Evolutionary conservation across 2,888 invertebrate genomes (phyloP), one percentile per base, ranked within the genome.

Genomic region (Drosophila fungiperda): DNA sequence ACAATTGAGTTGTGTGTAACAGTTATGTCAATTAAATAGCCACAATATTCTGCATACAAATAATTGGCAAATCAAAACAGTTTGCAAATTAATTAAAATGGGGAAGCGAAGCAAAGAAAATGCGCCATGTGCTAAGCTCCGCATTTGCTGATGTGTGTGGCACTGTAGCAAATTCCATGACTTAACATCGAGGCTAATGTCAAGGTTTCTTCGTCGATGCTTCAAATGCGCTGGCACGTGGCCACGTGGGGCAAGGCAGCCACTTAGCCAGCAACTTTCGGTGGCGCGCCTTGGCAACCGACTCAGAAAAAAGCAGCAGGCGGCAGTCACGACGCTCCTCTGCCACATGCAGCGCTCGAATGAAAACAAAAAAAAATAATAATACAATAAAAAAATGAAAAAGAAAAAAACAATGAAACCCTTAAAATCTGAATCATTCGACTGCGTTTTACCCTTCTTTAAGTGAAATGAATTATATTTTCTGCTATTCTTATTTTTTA

Each of bases 161-260:
- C 73, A 48, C 23, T 33, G 33, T 11, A n/a, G 36, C 49, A 57
- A 40, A 45, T 61, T 32, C 32, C 26, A n/a, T 29, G 40, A 35
- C 35, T 50, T 42, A 38, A 61, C 60, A 68, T 36, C 49, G 70
- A 68, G 76, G 59, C 76, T 86, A 89, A 89, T 89, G 89, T 89
- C 89, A 89, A 89, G 89, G 89, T 84, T 89, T 82, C 77, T 82
- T 83, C 83, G 83, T 78, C 76, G 76, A 72, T 82, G 74, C 67
- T 87, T 82, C 78, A 85, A 84, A 62, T 76, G 78, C 73, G 70
- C 55, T 73, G 71, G 87, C 75, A 79, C 74, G 76, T 75, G 88
- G 83, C 80, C 65, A 50, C 48, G 55, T 50, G 59, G 68, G 62
- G 65, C 75, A 67, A 52, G 45, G 49, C 58, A 23, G 45, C n/a